Conservation (phyloP, 2,888 invertebrate genomes). For the Andrena fulva region DNA sequence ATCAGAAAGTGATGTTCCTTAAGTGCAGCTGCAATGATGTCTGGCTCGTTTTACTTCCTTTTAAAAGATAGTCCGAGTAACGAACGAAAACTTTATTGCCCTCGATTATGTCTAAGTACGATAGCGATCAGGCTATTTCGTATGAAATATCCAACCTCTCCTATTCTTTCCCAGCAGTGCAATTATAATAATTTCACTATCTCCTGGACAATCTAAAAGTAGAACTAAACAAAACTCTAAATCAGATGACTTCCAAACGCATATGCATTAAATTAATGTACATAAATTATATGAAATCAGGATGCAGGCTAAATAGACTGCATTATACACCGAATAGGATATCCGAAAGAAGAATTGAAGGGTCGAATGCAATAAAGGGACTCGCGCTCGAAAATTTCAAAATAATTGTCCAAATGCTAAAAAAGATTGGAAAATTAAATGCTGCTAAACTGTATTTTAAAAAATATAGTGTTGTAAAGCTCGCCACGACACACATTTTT, state of each 20-base stretch:
- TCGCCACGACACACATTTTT: too few relatives aligned
- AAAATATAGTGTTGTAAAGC: too few relatives aligned
- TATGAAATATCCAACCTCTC: neutral
- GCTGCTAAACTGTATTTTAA: too few relatives aligned
- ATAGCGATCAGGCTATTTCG: slow-evolving; percentile 8
- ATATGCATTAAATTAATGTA: neutral
- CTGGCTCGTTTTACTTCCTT: slow-evolving; percentile 2
- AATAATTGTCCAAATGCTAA: too few relatives aligned
- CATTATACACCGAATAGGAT: neutral
- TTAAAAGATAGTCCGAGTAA: neutral
- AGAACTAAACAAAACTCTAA: neutral
- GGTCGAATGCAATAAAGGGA: too few relatives aligned
- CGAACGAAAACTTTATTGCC: neutral
- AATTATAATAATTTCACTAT: neutral
- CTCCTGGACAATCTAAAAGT: neutral
- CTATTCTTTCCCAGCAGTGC: neutral
- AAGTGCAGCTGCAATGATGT: neutral
- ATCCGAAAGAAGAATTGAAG: neutral
- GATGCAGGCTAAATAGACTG: neutral
- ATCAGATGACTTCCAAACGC: neutral
- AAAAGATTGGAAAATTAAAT: too few relatives aligned
- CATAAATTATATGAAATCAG: neutral
- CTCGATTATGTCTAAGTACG: slow-evolving; percentile 7
- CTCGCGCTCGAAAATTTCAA: too few relatives aligned
- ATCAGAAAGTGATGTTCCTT: neutral